Percentiles rank a stretch among this genome's conserved stretches.
Conservation (phyloP, 2,113 vertebrate genomes). For the Pygathrix nemaeus region DNA sequence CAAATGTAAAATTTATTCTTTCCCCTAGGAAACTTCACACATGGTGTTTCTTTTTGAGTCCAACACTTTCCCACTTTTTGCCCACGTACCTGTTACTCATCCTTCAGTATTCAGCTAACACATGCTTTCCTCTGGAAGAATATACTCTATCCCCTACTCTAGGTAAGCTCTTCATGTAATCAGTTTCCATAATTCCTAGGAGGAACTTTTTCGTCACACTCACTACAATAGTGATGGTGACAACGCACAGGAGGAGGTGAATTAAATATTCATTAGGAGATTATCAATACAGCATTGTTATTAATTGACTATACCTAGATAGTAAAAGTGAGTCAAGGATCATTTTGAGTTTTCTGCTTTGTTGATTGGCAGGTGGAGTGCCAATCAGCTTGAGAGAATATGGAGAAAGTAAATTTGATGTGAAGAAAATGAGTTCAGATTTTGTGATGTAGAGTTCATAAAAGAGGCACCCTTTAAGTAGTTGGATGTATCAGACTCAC, state of each 20-base stretch:
- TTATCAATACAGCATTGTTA: not conserved
- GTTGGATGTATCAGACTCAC: not conserved
- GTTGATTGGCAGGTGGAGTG: not conserved
- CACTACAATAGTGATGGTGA: not conserved
- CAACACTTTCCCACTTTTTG: not conserved
- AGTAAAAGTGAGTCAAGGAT: not conserved
- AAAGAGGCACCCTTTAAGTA: not conserved
- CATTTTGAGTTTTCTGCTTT: not conserved
- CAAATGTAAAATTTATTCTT: not conserved
- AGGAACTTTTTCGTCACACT: not conserved
- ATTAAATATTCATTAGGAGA: not conserved
- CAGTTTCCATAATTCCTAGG: not conserved
- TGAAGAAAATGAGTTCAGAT: not conserved
- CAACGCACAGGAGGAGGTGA: not conserved
- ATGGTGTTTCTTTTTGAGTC: not conserved
- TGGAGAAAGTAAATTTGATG: not conserved
- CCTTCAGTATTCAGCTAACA: not conserved
- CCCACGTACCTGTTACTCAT: not conserved
- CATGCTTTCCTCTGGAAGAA: not conserved
- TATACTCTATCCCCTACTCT: not conserved
- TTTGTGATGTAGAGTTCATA: not conserved
- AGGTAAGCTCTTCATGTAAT: not conserved
- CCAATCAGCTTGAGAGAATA: not conserved
- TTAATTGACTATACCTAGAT: not conserved
- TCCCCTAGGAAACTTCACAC: not conserved